Evolutionary conservation across 2,888 invertebrate genomes (phyloP), one percentile per base, ranked within the genome.

Genomic region (Trisateles emortualis): DNA sequence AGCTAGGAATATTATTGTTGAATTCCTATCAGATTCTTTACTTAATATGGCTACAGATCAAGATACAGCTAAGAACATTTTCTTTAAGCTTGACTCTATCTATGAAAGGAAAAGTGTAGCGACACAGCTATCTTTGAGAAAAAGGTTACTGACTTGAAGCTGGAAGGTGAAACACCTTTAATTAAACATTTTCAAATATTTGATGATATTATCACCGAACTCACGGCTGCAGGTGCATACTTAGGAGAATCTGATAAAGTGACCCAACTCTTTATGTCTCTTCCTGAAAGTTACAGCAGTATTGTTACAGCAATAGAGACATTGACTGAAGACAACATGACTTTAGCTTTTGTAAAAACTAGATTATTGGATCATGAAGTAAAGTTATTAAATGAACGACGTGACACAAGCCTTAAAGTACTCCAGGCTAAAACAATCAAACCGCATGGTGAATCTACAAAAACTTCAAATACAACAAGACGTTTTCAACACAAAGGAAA

Each of bases 1-100:
- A 32, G 68, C 67, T 2, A 73, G 70, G 59, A 55, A 53, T 48
- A 16, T 60, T 4, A 63, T 74, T 1, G 47, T 73, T 2, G 64
- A 69, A 10, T 46, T 38, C 38, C 26, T 38, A n/a, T 36, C 46
- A 5, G 46, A 48, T 48, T 48, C 48, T 2, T 48, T 41, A n/a
- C 41, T 48, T 5, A 41, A 24, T 1, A 41, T 41, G 24, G 48
- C 48, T 3, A 46, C 38, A 38, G 46, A 46, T 30, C 11, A 38
- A 3, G 16, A 11, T 46, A 29, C 46, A 11, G 38, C 46, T 6
- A 66, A 45, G 33, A 52, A 55, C 1, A 65, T 73, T 42, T 52
- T 71, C 6, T 1, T 2, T 6, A 29, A 16, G 14, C 16, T 35
- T 3, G 32, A 11, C 2, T 1, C 32, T 2, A 9, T 32, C 4